Percentiles rank a stretch among this genome's conserved stretches.
Conservation (phyloP, 2,888 invertebrate genomes). For the Sinohyriopsis cumingii region DNA sequence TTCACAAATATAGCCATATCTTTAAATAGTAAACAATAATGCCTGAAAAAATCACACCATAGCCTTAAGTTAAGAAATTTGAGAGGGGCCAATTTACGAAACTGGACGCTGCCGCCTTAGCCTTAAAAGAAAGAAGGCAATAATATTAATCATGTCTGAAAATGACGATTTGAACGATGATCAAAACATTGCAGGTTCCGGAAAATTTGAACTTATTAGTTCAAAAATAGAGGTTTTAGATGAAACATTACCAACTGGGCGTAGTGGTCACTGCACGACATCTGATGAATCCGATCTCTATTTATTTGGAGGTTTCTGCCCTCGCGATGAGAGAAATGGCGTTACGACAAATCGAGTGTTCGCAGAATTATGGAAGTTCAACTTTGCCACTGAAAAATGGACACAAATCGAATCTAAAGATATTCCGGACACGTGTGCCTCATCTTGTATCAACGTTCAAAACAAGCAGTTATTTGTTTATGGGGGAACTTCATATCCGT, state of each 20-base stretch:
- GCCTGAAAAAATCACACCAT: no score
- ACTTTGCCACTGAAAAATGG: conserved; percentile 85
- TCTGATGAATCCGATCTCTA: conserved; percentile 45
- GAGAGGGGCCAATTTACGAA: no score
- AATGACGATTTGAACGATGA: no score
- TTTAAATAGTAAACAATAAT: no score
- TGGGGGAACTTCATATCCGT: conserved; percentile 95
- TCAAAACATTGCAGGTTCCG: no score
- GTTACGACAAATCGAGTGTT: conserved; percentile 27
- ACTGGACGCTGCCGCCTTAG: no score
- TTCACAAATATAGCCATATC: no score
- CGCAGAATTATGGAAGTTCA: conserved; percentile 87
- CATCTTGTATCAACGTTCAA: conserved; percentile 30
- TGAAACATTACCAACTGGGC: conserved; percentile 30
- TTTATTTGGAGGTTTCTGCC: conserved; percentile 47
- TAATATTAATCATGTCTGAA: no score
- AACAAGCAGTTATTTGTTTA: conserved; percentile 80
- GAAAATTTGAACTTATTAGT: no score
- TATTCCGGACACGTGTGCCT: conserved; percentile 42
- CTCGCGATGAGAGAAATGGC: conserved; percentile 29
- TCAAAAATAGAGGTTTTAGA: conserved; percentile 3
- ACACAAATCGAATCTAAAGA: conserved; percentile 78
- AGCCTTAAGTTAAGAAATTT: no score
- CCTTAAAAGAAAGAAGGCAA: no score
- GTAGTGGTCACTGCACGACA: conserved; percentile 51